Conservation (phyloP, 1,140 invertebrate species). For the Eufriesea mexicana region DNA sequence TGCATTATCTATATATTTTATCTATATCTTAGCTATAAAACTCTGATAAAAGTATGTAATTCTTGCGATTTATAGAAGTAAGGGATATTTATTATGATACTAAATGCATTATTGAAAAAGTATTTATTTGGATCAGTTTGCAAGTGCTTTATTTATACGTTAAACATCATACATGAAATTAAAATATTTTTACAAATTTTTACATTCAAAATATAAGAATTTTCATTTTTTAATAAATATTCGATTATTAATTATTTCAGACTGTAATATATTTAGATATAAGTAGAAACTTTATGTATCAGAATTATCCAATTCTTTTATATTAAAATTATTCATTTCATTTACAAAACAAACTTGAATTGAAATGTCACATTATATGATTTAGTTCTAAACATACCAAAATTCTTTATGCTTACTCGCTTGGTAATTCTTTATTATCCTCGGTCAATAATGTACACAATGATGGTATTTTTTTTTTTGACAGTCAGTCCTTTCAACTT, state of each 20-base stretch:
- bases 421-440: no score
- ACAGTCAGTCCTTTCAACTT: no score
- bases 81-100: neutral
- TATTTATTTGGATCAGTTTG: conserved; percentile 43
- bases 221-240: neutral
- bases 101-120: conserved; percentile 10
- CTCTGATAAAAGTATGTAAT: neutral
- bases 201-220: neutral
- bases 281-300: conserved; percentile 59
- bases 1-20: no score
- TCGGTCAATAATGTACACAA: no score
- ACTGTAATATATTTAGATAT: neutral
- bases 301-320: conserved; percentile 51
- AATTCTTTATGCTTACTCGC: no score
- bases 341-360: no score
- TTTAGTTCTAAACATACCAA: no score
- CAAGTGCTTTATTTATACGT: conserved; percentile 9
- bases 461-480: no score
- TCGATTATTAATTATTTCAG: neutral
- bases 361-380: no score
- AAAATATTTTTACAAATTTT: neutral
- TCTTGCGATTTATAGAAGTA: neutral
- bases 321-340: neutral
- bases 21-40: neutral
- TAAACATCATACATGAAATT: neutral